A percentile compares a stretch with the other conserved stretches of the same genome.
Conservation (phyloP, 2,888 invertebrate species). For the Pandemis corylana region DNA sequence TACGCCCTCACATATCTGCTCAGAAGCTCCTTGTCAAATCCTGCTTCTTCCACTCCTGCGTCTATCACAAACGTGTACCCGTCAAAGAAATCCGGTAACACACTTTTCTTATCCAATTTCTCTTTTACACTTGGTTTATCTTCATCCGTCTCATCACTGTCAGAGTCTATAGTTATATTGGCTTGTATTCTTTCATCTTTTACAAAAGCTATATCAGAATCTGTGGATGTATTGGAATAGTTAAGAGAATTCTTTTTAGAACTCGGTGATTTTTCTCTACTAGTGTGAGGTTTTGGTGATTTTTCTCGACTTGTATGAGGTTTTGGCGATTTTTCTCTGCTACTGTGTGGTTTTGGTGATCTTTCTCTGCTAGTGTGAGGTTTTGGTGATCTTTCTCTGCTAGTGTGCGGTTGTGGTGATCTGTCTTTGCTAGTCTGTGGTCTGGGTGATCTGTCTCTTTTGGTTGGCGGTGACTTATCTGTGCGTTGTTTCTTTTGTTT, state of each 20-base stretch:
- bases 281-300: conserved; percentile 9
- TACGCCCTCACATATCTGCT: conserved; percentile 86
- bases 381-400: conserved; percentile 11
- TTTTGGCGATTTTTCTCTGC: conserved; percentile 12
- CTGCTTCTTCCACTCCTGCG: conserved; percentile 52
- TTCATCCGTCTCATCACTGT: conserved; percentile 29
- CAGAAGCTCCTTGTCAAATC: conserved; percentile 61
- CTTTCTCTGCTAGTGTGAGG: conserved; percentile 2
- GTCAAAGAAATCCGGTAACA: conserved; percentile 78
- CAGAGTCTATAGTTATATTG: conserved; percentile 24
- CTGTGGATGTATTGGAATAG: conserved; percentile 20
- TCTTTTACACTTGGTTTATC: conserved; percentile 24
- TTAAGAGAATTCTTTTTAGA: conserved; percentile 8
- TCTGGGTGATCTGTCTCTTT: conserved; percentile 7
- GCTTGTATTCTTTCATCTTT: conserved; percentile 41
- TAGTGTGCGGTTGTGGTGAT: conserved; percentile 9
- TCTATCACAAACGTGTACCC: conserved; percentile 77
- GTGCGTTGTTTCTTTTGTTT: conserved; percentile 53
- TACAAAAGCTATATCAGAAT: conserved; percentile 38
- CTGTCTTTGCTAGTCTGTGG: conserved; percentile 1
- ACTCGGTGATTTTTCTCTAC: conserved; percentile 16
- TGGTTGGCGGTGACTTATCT: conserved; percentile 10
- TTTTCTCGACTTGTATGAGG: not conserved
- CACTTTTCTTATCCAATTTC: conserved; percentile 21
- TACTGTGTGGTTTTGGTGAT: conserved; percentile 22